Evolutionary conservation across 2,113 vertebrate genomes (phyloP).

Genomic region (Neopipo cinnamomea): DNA sequence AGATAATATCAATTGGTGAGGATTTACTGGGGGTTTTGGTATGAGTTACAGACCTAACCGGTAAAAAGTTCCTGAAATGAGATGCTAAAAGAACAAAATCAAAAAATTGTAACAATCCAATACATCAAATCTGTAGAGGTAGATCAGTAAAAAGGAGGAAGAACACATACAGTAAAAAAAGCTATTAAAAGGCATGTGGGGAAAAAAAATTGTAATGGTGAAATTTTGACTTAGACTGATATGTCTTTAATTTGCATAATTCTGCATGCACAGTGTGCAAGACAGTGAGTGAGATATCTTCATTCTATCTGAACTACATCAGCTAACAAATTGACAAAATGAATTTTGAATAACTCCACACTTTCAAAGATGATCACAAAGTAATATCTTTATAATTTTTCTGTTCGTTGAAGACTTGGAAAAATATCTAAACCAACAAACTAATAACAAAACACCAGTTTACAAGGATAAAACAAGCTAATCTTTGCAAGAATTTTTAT

Average conservation of each 20-base stretch:
- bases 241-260: constrained; percentile 7
- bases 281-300: neutral
- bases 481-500: neutral
- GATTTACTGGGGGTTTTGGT: neutral
- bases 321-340: constrained; percentile 17
- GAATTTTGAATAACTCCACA: neutral
- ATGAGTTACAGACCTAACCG: neutral
- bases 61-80: neutral
- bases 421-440: neutral
- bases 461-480: neutral
- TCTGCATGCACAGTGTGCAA: neutral
- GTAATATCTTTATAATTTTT: neutral
- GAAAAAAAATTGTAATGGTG: neutral
- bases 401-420: neutral
- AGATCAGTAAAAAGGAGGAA: neutral
- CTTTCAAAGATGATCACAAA: neutral
- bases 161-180: neutral
- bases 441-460: neutral
- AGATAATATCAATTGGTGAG: neutral
- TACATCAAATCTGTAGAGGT: neutral
- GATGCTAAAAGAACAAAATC: neutral
- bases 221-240: constrained; percentile 12
- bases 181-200: neutral
- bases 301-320: neutral
- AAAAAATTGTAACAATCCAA: neutral